phyloP scores from a whole-genome alignment of 1,140 invertebrate genomes.

The Drosophila pectinifera region DNA sequence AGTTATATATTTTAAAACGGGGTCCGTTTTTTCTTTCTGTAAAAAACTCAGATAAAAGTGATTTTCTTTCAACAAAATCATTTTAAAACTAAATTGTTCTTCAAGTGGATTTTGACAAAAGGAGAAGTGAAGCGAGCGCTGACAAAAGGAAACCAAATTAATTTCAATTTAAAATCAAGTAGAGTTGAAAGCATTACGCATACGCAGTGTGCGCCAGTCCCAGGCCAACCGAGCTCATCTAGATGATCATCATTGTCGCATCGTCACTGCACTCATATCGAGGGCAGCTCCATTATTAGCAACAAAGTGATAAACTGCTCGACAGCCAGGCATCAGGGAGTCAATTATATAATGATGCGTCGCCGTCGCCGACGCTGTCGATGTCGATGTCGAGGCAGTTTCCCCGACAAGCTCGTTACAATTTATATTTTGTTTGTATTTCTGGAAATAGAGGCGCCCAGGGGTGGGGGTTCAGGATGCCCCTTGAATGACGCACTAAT shows the following conservation, averaged over 20 bases:
- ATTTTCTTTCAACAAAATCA: background rate
- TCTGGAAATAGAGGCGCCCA: background rate
- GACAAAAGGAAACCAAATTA: slow-evolving; percentile 1
- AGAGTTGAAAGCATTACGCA: slow-evolving; percentile 24
- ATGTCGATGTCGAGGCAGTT: slow-evolving; percentile 25
- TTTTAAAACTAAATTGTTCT: too few relatives aligned
- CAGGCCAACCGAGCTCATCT: background rate
- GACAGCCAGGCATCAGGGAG: slow-evolving; percentile 55
- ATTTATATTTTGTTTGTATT: slow-evolving; percentile 60
- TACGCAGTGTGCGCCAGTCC: slow-evolving; percentile 30
- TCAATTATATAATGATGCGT: slow-evolving; percentile 59
- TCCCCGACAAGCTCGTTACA: slow-evolving; percentile 57
- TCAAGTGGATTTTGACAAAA: background rate
- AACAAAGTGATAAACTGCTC: slow-evolving; percentile 60
- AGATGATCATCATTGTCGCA: slow-evolving; percentile 8
- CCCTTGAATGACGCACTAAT: slow-evolving; percentile 42
- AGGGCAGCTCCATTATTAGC: slow-evolving; percentile 39
- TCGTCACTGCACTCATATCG: slow-evolving; percentile 20
- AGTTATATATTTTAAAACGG: too few relatives aligned
- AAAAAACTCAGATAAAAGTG: background rate
- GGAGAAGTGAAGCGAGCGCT: background rate
- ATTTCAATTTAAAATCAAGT: slow-evolving; percentile 9
- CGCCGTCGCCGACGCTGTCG: too few relatives aligned
- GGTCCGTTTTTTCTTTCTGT: too few relatives aligned
- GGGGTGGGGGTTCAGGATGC: slow-evolving; percentile 1